Evolutionary conservation across 2,888 invertebrate species (phyloP).

Genomic region (Oscheius sp.): DNA sequence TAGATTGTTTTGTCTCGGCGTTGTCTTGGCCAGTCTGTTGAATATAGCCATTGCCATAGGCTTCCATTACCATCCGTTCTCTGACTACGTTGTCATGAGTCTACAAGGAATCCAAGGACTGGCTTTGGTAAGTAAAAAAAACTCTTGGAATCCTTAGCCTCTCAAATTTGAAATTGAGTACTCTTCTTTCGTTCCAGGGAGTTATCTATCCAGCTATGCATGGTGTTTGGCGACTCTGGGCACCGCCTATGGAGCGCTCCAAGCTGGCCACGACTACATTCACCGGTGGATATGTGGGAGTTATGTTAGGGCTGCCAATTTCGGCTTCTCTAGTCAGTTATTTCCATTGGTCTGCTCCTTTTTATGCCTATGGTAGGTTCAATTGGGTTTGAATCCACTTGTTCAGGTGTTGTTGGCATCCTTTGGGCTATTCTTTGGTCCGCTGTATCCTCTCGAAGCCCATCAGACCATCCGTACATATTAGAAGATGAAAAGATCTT

Average conservation of each 20-base stretch:
- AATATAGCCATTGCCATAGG: slow-evolving; percentile 93
- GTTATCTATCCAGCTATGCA: slow-evolving; percentile 99
- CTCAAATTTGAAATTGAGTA: too few species aligned
- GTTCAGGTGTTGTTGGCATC: slow-evolving; percentile 76
- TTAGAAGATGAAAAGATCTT: slow-evolving; percentile 87
- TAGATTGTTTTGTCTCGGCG: slow-evolving; percentile 92
- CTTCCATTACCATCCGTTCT: slow-evolving; percentile 76
- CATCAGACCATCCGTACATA: slow-evolving; percentile 90
- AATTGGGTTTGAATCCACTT: background rate
- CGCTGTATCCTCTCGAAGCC: slow-evolving; percentile 90
- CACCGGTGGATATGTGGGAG: slow-evolving; percentile 94
- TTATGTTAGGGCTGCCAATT: slow-evolving; percentile 90
- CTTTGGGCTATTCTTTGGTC: slow-evolving; percentile 81
- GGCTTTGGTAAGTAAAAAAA: slow-evolving; percentile 76
- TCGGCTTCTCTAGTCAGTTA: slow-evolving; percentile 88
- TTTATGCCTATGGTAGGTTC: slow-evolving; percentile 85
- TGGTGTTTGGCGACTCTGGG: slow-evolving; percentile 99
- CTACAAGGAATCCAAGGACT: slow-evolving; percentile 93
- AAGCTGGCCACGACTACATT: slow-evolving; percentile 94
- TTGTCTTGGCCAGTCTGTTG: slow-evolving; percentile 87
- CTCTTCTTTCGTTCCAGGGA: slow-evolving; percentile 79
- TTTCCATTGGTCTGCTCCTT: slow-evolving; percentile 90
- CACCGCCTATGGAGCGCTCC: slow-evolving; percentile 94
- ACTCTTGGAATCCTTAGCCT: too few species aligned
- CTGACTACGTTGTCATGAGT: slow-evolving; percentile 83